Conservation (phyloP, 2,888 invertebrate genomes). For the Acheta domesticus region DNA sequence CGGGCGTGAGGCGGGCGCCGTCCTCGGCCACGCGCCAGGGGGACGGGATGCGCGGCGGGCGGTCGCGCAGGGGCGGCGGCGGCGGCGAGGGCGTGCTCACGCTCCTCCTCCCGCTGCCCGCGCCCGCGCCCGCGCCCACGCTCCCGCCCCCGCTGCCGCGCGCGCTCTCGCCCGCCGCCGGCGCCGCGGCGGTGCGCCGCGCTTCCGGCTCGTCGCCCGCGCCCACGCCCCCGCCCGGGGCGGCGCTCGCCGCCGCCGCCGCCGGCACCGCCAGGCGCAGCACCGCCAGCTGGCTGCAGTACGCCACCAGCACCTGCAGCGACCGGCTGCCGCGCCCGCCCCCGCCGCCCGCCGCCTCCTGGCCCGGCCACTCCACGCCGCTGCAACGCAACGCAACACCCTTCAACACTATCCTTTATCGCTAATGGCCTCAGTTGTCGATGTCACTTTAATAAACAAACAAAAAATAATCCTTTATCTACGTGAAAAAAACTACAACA, state of each 20-base stretch:
- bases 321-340: constrained; percentile 45
- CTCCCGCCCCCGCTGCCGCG: not conserved
- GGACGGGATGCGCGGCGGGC: constrained; percentile 38
- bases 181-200: not conserved
- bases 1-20: constrained; percentile 29
- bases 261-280: constrained; percentile 32
- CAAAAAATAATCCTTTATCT: too few relatives aligned
- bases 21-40: constrained; percentile 38
- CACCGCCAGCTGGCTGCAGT: constrained; percentile 54
- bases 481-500: too few relatives aligned
- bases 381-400: not conserved
- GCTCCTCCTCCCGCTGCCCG: not conserved
- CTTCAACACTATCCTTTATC: not conserved
- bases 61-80: constrained; percentile 39
- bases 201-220: not conserved
- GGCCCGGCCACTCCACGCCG: constrained; percentile 19
- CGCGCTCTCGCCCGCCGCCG: not conserved
- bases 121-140: not conserved
- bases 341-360: constrained; percentile 3
- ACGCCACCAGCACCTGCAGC: constrained; percentile 52
- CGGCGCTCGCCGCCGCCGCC: not conserved
- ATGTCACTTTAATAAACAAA: too few relatives aligned
- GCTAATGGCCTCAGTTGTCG: too few relatives aligned
- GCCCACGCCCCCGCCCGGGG: not conserved
- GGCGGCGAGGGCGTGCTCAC: constrained; percentile 29